These are phyloP conservation scores for Cyphomyrus discorhynchus DNA, from an alignment of 2,113 vertebrate genomes.

Conservation along the genomic window DNA sequence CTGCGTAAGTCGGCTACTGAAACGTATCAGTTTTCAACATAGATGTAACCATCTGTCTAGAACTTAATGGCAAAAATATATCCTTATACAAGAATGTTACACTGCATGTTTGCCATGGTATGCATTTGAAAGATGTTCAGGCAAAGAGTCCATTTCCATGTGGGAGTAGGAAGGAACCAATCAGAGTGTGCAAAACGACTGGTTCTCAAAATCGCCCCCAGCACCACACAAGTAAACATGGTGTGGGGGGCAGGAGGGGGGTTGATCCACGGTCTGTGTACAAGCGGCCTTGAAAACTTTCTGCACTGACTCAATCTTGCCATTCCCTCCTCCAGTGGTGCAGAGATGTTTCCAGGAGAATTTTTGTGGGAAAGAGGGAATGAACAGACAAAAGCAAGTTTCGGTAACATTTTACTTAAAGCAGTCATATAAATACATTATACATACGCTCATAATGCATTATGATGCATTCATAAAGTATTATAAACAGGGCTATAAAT, in stretches of 20 bases:
- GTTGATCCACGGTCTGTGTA: not conserved
- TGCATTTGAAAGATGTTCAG: not conserved
- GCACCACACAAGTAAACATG: not conserved
- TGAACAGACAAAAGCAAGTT: not conserved
- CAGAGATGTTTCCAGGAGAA: not conserved
- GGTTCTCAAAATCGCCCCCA: not conserved
- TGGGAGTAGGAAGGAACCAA: not conserved
- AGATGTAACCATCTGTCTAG: not conserved
- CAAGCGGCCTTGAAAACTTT: not conserved
- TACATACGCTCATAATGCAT: too few species aligned
- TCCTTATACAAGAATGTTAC: not conserved
- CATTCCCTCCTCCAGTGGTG: not conserved
- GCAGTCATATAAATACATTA: too few species aligned
- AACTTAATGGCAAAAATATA: not conserved
- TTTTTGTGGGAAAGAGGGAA: not conserved
- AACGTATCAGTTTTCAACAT: not conserved
- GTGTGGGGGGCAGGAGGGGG: not conserved
- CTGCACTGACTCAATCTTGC: constrained; percentile 1
- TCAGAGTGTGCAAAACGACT: not conserved
- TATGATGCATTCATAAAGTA: too few species aligned
- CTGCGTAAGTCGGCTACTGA: not conserved
- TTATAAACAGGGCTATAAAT: too few species aligned
- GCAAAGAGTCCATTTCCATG: not conserved
- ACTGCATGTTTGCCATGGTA: not conserved
- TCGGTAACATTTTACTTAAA: too few species aligned